Conservation (phyloP, 1,140 invertebrate species). For the Pantala flavescens region DNA sequence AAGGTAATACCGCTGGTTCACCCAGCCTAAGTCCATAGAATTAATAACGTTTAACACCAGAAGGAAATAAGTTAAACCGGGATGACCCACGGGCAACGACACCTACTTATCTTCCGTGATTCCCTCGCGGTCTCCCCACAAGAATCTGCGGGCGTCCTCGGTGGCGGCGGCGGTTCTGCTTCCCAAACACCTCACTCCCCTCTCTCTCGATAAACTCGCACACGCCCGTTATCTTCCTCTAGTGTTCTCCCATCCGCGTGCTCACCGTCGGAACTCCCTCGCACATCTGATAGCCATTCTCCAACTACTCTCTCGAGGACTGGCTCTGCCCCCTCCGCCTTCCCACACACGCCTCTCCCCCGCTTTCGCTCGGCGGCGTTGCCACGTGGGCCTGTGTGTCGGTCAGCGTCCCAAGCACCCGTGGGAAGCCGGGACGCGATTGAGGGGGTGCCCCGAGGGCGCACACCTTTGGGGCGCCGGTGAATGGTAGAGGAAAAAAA, state of each 20-base stretch:
- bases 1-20: no score
- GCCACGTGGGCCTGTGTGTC: neutral
- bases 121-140: no score
- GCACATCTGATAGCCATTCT: conserved; percentile 1
- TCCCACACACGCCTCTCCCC: neutral
- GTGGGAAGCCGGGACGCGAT: neutral
- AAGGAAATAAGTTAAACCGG: no score
- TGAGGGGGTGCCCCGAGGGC: neutral
- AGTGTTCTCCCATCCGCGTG: neutral
- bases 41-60: no score
- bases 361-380: neutral
- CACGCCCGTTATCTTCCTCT: neutral
- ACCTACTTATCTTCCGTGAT: no score
- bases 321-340: neutral
- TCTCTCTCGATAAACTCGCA: no score
- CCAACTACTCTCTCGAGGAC: neutral
- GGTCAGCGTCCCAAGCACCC: neutral
- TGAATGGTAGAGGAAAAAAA: neutral
- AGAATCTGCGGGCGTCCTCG: no score
- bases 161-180: no score
- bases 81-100: no score
- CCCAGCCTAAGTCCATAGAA: no score
- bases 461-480: no score
- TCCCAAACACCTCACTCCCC: no score
- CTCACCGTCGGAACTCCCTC: neutral